Conservation (phyloP, 2,113 vertebrate genomes). For the Oncorhynchus gorbuscha region DNA sequence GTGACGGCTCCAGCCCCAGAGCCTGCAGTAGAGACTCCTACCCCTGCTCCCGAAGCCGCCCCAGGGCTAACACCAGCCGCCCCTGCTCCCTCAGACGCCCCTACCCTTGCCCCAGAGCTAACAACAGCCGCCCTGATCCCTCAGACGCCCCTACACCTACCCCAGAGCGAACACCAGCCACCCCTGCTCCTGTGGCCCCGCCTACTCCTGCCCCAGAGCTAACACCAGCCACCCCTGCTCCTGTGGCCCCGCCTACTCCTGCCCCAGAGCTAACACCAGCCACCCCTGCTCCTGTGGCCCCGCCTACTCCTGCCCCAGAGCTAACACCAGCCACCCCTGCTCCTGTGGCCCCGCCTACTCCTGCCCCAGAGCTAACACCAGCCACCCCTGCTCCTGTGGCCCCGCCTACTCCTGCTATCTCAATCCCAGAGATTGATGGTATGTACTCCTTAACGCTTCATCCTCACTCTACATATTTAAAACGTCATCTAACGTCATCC, state of each 20-base stretch:
- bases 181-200: neutral
- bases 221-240: neutral
- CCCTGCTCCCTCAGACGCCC: too few species aligned
- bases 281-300: too few species aligned
- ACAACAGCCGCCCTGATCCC: neutral
- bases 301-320: too few species aligned
- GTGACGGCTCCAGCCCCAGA: neutral
- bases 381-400: neutral
- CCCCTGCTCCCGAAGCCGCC: too few species aligned
- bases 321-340: too few species aligned
- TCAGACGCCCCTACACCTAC: too few species aligned
- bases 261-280: too few species aligned
- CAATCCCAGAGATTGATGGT: slow-evolving; percentile 31
- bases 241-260: neutral
- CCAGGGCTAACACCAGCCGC: too few species aligned
- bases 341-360: too few species aligned
- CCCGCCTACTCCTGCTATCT: neutral
- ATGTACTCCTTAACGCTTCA: neutral
- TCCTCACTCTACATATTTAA: neutral
- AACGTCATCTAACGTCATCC: neutral
- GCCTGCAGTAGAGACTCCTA: neutral
- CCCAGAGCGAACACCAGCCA: neutral
- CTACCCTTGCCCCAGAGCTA: too few species aligned
- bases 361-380: too few species aligned
- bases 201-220: neutral